Evolutionary conservation across 1,140 invertebrate species (phyloP), one percentile per base, ranked within the genome.

Genomic region (Achroia grisella): DNA sequence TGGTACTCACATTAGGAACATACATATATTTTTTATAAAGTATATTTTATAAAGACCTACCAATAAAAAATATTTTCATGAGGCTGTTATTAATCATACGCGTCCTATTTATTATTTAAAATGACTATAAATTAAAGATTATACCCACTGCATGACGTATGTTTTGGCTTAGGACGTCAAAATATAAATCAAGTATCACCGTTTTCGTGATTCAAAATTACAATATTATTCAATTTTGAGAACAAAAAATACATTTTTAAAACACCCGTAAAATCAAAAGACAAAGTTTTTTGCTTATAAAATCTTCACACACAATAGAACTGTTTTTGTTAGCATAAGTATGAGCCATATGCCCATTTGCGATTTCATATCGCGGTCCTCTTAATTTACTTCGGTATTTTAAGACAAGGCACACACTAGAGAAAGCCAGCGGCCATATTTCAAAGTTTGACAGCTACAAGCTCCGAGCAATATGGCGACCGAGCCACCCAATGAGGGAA

Each of bases 391-490:
- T 54, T 42, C 48, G 44, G 49, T 72, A 73, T 72, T 71, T 75
- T 70, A 77, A 80, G 76, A 79, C 76, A 78, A 79, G 71, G 70
- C 73, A 71, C 68, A 65, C 69, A 70, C 71, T 79, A 84, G 56
- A 79, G 73, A 76, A 74, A 67, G 67, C 71, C 52, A 49, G 59
- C 68, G 41, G 65, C 61, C 61, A 79, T 84, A 76, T 74, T 71
- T 85, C 78, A 85, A 81, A 75, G 54, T 85, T 85, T 85, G 81
- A 85, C 81, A 82, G 75, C 59, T 77, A 85, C 81, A 82, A 77
- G 81, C 71, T 61, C 65, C 37, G 64, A 70, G 76, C 81, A 82
- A 85, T 82, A 85, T 85, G 81, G 81, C 81, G 74, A 58, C 78
- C 66, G 52, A 62, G 72, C 78, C 76, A 85, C 76, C 78, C 81